These are phyloP conservation scores for Typhlichthys subterraneus DNA, from an alignment of 2,797 vertebrate species.

Conservation along the genomic window DNA sequence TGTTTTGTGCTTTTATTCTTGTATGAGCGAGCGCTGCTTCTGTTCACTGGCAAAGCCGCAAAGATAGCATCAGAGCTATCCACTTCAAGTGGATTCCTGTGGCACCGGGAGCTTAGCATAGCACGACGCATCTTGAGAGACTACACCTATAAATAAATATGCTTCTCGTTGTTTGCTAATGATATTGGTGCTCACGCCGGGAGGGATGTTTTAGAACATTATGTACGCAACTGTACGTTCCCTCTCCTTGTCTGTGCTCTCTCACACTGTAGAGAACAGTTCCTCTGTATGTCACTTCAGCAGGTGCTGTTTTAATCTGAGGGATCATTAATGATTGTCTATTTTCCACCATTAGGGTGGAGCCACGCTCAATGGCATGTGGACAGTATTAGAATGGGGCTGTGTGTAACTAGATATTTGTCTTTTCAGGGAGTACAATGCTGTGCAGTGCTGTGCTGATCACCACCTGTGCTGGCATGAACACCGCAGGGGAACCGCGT, in stretches of 20 bases:
- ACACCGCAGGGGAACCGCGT: conserved; percentile 32
- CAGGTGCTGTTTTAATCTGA: conserved; percentile 4
- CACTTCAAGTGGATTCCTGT: too few relatives aligned
- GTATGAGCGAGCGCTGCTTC: too few relatives aligned
- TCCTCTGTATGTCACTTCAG: neutral
- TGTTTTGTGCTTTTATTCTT: too few relatives aligned
- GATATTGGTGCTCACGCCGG: too few relatives aligned
- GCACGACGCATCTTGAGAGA: too few relatives aligned
- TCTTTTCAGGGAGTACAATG: conserved; percentile 61
- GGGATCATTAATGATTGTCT: conserved; percentile 12
- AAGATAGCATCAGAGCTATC: too few relatives aligned
- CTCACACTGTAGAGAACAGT: neutral
- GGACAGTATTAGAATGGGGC: conserved; percentile 49
- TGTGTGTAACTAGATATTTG: conserved; percentile 60
- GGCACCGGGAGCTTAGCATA: too few relatives aligned
- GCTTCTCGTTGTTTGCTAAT: too few relatives aligned
- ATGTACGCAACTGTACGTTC: too few relatives aligned
- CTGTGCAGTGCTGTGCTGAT: conserved; percentile 28
- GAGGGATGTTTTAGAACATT: too few relatives aligned
- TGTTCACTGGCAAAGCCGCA: too few relatives aligned
- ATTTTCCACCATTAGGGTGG: conserved; percentile 47
- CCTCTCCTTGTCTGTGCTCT: neutral
- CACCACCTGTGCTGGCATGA: conserved; percentile 17
- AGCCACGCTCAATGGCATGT: conserved; percentile 38
- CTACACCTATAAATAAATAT: too few relatives aligned